Conservation (phyloP, 1,140 invertebrate genomes). For the Trachelipus rathkii region DNA sequence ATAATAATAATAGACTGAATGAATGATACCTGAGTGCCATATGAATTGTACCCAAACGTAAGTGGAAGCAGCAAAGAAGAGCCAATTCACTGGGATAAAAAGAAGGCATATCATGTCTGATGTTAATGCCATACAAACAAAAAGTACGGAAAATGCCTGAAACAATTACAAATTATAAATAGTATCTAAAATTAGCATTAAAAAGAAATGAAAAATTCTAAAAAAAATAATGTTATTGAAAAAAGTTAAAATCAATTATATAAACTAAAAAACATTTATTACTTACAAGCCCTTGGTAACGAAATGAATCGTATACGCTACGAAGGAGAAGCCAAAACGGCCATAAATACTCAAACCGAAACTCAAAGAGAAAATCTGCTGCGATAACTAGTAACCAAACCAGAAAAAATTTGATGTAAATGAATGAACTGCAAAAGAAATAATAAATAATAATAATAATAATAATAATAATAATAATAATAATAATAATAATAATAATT, state of each 20-base stretch:
- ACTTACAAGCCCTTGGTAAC: slow-evolving; percentile 97
- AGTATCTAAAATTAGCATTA: too few relatives aligned
- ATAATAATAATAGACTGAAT: too few relatives aligned
- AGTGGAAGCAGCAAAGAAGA: slow-evolving; percentile 95
- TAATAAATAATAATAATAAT: slow-evolving; percentile 40
- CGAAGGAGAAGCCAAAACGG: slow-evolving; percentile 94
- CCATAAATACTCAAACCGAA: slow-evolving; percentile 98
- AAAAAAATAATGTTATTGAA: too few relatives aligned
- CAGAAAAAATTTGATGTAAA: slow-evolving; percentile 93
- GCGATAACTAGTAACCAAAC: slow-evolving; percentile 92
- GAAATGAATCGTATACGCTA: slow-evolving; percentile 96
- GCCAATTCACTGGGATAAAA: slow-evolving; percentile 96
- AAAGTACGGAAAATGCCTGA: slow-evolving; percentile 96
- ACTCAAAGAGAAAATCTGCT: slow-evolving; percentile 95
- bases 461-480: slow-evolving; percentile 19
- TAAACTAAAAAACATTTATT: not conserved
- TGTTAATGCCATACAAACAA: slow-evolving; percentile 94
- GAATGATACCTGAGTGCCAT: slow-evolving; percentile 85
- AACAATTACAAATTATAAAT: slow-evolving; percentile 50
- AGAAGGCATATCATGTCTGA: slow-evolving; percentile 99
- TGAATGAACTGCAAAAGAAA: slow-evolving; percentile 75
- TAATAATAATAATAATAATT: slow-evolving; percentile 3
- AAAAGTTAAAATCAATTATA: not conserved
- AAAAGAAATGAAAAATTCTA: too few relatives aligned
- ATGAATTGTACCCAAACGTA: slow-evolving; percentile 99